Evolutionary conservation across 1,140 invertebrate genomes (phyloP), one percentile per base, ranked within the genome.

Genomic region (Drosophila kohkoa): DNA sequence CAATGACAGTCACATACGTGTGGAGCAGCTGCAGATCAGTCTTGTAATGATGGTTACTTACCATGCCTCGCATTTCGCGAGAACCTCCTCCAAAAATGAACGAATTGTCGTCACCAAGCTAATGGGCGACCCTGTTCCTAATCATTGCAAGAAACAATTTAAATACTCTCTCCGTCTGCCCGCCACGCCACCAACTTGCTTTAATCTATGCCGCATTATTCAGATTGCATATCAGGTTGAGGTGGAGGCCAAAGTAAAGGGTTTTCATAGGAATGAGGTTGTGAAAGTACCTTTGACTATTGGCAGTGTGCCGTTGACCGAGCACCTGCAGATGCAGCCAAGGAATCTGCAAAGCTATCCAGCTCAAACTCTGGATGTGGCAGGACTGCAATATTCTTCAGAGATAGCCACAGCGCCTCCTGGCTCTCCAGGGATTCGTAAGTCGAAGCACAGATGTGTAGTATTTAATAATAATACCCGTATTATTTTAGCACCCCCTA

Each of bases 201-300:
- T 96, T 90, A 93, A 94, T n/a, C 94, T 95, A 74, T 96, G 96
- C 77, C 93, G 93, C 41, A 94, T 96, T 45, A 96, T 96, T 60
- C 95, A 96, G 90, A 92, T 96, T 57, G 94, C 95, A 72, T 96
- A 96, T 92, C 93, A 94, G 75, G 75, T 96, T 5, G 94, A 95
- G 90, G 93, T 96, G 2, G 89, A 89, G 68, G 91, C 92, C 1
- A 82, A 76, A 64, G 87, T 93, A 5, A 82, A 86, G 38, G 92
- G 92, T 6, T 80, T 86, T 15, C 93, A 94, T 82, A 75, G 79
- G 13, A 94, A 95, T 79, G 86, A 95, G 48, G 55, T 59, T 3
- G 55, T 83, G 25, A 92, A 87, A 13, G 88, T 93, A 3, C 90
- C 93, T 1, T 80, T 95, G 15, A 93, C 93, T 5, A 93, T 95